phyloP scores from a whole-genome alignment of 2,113 vertebrate species.

The Donacobius atricapilla region DNA sequence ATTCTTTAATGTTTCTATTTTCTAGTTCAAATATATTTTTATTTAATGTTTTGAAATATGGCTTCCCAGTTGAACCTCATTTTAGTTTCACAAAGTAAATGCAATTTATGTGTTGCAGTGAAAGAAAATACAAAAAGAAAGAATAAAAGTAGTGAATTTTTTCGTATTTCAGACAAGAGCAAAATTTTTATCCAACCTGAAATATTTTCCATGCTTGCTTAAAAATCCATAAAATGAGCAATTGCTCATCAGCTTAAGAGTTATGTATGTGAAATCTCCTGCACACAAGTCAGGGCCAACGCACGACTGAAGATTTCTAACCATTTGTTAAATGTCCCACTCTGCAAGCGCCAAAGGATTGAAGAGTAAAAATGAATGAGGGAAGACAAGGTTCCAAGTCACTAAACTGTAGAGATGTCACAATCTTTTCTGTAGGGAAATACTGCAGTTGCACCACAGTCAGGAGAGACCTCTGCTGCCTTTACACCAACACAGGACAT shows the following conservation, averaged over 20 bases:
- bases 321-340: constrained; percentile 9
- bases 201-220: constrained; percentile 40
- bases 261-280: background rate
- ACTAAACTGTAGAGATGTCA: background rate
- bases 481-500: background rate
- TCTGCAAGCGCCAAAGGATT: background rate
- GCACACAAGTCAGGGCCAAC: background rate
- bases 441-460: background rate
- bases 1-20: constrained; percentile 46
- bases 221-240: constrained; percentile 29
- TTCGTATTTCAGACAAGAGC: background rate
- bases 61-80: background rate
- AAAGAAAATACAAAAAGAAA: background rate
- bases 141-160: background rate
- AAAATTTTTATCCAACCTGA: constrained; percentile 26
- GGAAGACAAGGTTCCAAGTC: constrained; percentile 26
- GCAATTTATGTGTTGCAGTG: background rate
- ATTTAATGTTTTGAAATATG: constrained; percentile 4
- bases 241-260: background rate
- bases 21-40: constrained; percentile 36
- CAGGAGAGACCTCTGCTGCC: background rate
- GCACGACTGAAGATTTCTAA: background rate
- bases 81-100: background rate
- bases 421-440: background rate
- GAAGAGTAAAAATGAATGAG: background rate